Percentiles rank a stretch among this genome's conserved stretches.
phyloP scores from a whole-genome alignment of 2,888 invertebrate species.

The Coenonympha glycerion region DNA sequence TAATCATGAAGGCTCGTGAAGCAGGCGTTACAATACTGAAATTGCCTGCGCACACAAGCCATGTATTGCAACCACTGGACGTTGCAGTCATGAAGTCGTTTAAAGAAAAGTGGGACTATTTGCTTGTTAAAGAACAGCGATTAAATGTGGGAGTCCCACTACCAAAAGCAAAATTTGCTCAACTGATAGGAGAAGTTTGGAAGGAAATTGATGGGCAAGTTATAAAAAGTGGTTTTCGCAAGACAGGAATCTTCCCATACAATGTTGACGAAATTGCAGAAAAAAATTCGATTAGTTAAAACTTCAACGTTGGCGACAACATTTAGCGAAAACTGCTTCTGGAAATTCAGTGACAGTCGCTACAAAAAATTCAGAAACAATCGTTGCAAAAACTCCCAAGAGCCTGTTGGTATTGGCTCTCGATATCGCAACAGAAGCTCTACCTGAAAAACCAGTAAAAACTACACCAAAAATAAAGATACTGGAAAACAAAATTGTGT shows the following conservation, averaged over 20 bases:
- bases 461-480: neutral
- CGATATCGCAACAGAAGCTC: neutral
- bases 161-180: too few relatives aligned
- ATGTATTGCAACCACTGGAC: too few relatives aligned
- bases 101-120: too few relatives aligned
- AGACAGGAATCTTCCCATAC: neutral
- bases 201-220: too few relatives aligned
- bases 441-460: neutral
- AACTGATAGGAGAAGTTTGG: too few relatives aligned
- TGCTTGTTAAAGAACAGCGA: too few relatives aligned
- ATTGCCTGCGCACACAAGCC: too few relatives aligned
- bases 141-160: too few relatives aligned
- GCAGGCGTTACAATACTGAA: too few relatives aligned
- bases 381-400: neutral
- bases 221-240: too few relatives aligned
- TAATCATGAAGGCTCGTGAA: too few relatives aligned
- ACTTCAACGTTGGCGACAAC: neutral
- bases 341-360: neutral
- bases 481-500: constrained; percentile 20
- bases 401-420: neutral
- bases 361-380: neutral
- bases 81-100: too few relatives aligned
- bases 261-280: neutral
- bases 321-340: neutral
- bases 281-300: neutral